These are phyloP conservation scores for Mormyrops attenuatus DNA, from an alignment of 2,797 vertebrate genomes.

Conservation along the genomic window DNA sequence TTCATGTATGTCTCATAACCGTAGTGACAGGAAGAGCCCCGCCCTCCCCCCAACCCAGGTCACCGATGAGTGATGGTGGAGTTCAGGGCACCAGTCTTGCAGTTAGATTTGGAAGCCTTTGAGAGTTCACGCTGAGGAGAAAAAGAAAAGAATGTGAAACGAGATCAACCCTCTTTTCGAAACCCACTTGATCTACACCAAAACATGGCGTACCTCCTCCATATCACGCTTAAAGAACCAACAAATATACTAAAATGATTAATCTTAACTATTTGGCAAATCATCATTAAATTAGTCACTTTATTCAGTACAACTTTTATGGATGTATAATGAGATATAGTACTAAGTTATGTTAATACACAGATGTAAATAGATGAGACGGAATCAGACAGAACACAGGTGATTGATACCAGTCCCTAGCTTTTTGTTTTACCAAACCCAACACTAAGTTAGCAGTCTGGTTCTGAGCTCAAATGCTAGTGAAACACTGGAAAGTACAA, in stretches of 20 bases:
- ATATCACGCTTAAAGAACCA: background rate
- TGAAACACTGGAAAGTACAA: background rate
- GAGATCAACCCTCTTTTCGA: background rate
- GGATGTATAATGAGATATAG: background rate
- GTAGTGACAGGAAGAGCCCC: background rate
- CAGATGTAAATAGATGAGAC: background rate
- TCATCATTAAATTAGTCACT: background rate
- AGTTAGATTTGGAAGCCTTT: conserved; percentile 70
- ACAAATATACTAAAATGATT: background rate
- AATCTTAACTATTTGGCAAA: background rate
- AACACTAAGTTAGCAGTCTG: background rate
- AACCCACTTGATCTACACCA: background rate
- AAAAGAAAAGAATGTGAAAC: background rate
- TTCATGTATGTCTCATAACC: conserved; percentile 15
- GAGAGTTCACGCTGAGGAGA: conserved; percentile 74
- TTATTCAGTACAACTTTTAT: background rate
- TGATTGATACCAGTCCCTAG: background rate
- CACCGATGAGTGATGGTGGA: conserved; percentile 69
- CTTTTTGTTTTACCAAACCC: background rate
- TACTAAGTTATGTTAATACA: background rate
- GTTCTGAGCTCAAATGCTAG: background rate
- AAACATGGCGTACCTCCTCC: background rate
- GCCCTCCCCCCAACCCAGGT: background rate
- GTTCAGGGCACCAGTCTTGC: conserved; percentile 69
- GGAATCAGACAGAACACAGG: background rate